A percentile compares a stretch with the other conserved stretches of the same genome.
These are phyloP conservation scores for Cylas formicarius DNA, from an alignment of 1,140 invertebrate species.

Conservation along the genomic window DNA sequence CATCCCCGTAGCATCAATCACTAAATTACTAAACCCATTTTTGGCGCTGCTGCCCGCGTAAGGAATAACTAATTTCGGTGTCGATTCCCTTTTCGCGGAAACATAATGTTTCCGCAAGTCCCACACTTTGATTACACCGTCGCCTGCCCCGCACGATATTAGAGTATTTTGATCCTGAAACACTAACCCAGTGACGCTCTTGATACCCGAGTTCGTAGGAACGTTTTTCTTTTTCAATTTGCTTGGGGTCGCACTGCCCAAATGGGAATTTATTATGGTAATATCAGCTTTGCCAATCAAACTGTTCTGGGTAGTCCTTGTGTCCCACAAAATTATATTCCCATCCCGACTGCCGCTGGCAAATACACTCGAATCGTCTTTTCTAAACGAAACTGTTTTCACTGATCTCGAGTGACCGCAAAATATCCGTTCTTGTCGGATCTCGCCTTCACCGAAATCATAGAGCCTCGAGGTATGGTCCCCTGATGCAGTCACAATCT, in stretches of 20 bases:
- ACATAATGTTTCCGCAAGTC: constrained; percentile 76
- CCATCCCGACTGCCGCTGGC: constrained; percentile 80
- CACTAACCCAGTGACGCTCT: constrained; percentile 68
- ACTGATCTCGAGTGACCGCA: constrained; percentile 69
- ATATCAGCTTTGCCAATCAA: constrained; percentile 34
- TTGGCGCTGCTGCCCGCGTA: constrained; percentile 62
- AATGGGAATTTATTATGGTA: constrained; percentile 38
- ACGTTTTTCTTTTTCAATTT: constrained; percentile 22
- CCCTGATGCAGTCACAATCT: constrained; percentile 75
- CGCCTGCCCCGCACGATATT: constrained; percentile 73
- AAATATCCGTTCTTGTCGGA: constrained; percentile 52
- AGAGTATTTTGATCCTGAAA: constrained; percentile 72
- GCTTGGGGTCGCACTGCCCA: constrained; percentile 22
- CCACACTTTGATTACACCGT: constrained; percentile 82
- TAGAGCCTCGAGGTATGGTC: constrained; percentile 73
- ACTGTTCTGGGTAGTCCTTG: constrained; percentile 45
- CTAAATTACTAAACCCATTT: constrained; percentile 70
- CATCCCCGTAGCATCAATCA: constrained; percentile 57
- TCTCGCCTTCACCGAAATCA: constrained; percentile 56
- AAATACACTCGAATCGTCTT: constrained; percentile 64
- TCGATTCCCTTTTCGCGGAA: constrained; percentile 57
- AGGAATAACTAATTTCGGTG: constrained; percentile 62
- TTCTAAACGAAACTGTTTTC: constrained; percentile 66
- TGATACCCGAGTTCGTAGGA: constrained; percentile 17
- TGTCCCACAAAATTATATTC: constrained; percentile 78